Evolutionary conservation across 1,140 invertebrate species (phyloP), one percentile per base, ranked within the genome.

Genomic region (Drosophila tsacasi): DNA sequence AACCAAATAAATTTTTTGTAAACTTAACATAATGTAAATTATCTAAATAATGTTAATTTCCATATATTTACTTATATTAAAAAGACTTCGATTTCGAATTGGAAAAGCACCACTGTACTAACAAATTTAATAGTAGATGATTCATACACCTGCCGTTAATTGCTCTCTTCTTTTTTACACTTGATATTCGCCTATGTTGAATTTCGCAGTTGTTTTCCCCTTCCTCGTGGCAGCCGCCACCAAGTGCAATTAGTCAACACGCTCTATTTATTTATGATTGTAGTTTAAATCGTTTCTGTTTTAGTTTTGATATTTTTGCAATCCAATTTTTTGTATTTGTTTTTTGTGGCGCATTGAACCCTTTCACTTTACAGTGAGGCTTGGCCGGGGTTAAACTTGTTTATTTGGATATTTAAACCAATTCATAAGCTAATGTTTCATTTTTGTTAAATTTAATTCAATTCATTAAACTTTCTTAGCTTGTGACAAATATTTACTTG

Each of bases 281-380:
- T 32, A 37, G 54, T 39, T 58, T 59, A 65, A 49, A 57, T 44
- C 60, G 27, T 54, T 39, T 25, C 30, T 39, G 44, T 64, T 69
- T 46, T 52, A 37, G 32, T 54, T 54, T 35, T 60, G 23, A 12
- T 5, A 19, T 64, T 64, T 60, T 62, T 63, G 40, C 30, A 74
- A 75, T 57, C 42, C 13, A 54, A 35, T 15, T 65, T 77, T 50
- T 40, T 8, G 37, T 9, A 32, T 54, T 54, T 12, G 7, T 37
- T 55, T 47, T 39, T 27, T 42, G 77, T 32, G 50, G 81, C 64
- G 39, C 85, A 76, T 69, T 90, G 85, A 85, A 90, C 81, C 81
- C 81, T 76, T 80, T 90, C 61, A 84, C 62, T 67, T 79, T 68
- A 61, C 57, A 78, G 74, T 69, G 13, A 13, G 25, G 19, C 52